Conservation (phyloP, 2,113 vertebrate genomes). For the Amblyornis subalaris region DNA sequence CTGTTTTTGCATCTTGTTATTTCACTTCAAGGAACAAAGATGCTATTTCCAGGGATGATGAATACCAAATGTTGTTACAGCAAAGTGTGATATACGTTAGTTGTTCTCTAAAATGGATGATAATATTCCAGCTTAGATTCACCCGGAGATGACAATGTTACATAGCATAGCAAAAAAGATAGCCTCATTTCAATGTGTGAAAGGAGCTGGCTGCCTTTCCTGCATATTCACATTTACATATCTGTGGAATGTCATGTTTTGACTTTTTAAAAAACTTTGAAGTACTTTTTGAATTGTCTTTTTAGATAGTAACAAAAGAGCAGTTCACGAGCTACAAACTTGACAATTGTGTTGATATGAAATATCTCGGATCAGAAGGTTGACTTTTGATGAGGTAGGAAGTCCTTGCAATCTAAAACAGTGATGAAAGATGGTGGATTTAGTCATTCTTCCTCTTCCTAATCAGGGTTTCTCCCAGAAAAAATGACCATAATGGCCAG, state of each 20-base stretch:
- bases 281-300: not conserved
- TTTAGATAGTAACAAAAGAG: not conserved
- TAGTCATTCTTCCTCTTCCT: not conserved
- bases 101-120: not conserved
- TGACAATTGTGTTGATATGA: not conserved
- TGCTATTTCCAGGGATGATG: not conserved
- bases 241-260: not conserved
- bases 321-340: not conserved
- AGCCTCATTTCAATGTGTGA: not conserved
- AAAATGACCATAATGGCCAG: not conserved
- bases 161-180: not conserved
- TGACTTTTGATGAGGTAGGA: not conserved
- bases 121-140: not conserved
- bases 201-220: not conserved
- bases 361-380: not conserved
- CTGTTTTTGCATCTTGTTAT: not conserved
- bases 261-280: not conserved
- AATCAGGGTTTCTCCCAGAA: not conserved
- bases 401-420: not conserved
- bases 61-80: not conserved
- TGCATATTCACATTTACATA: not conserved
- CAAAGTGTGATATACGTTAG: not conserved
- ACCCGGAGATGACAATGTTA: not conserved
- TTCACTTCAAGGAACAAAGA: not conserved
- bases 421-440: not conserved